Base-by-base conservation (phyloP, 2,888 invertebrate genomes). In the Protodeltote pygarga region DNA sequence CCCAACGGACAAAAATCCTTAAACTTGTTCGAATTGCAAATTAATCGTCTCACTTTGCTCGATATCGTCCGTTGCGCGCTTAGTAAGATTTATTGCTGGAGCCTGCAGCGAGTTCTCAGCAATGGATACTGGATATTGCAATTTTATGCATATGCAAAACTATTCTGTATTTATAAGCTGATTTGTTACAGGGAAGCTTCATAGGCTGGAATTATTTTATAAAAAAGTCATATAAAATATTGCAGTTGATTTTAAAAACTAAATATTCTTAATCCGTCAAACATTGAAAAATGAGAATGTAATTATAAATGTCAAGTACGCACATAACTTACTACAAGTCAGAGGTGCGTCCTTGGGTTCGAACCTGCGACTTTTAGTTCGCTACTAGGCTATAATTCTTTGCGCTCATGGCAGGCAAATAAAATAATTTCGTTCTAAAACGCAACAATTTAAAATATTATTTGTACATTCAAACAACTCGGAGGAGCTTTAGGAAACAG, bases 1-100 rank as follows among this genome's bases (percentile, higher is more conserved):
- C 34, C 38, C 42, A 24, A 32, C 34, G 14, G 41, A 40, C 15
- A 55, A 42, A 70, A 70, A 68, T 73, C 68, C 60, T 68, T 62
- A 19, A 24, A 23, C 52, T 71, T 61, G 67, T 66, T 66, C 53
- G 55, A 70, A 73, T 72, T 72, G 71, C 65, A 64, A 71, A 73
- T 71, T 65, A 75, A 75, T 69, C 59, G 61, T 59, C 55, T 51
- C 41, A 41, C 54, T 51, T 23, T 42, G 47, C 40, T 23, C 44
- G 55, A 49, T 65, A 63, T 57, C 52, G 51, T 57, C 54, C 68
- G 44, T 52, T 42, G 59, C 45, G 46, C 59, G 33, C 45, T 65
- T 47, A 58, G 31, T 20, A 37, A 29, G 61, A 75, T 75, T 75
- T 75, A 75, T 70, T 32, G 61, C 42, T 50, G 49, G 50, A 24